A percentile compares a stretch with the other conserved stretches of the same genome.
phyloP scores from a whole-genome alignment of 2,888 invertebrate genomes.

The Eupithecia tripunctaria region DNA sequence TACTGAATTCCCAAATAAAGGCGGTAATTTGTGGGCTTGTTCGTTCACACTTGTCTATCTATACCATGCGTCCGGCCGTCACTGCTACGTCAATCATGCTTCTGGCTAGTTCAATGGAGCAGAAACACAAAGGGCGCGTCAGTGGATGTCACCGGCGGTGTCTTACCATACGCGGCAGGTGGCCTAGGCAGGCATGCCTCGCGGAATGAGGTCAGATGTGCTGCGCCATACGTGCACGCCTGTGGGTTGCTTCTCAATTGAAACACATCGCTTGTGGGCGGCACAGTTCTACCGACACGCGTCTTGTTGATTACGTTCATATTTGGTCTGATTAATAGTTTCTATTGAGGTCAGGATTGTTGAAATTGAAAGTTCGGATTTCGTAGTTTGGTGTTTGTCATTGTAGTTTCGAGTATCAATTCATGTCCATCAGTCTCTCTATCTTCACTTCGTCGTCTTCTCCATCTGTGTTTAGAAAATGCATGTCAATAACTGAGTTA shows the following conservation, averaged over 20 bases:
- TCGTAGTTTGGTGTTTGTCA: conserved; percentile 26
- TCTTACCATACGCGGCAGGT: conserved; percentile 53
- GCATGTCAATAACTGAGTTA: conserved; percentile 47
- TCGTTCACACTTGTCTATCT: conserved; percentile 23
- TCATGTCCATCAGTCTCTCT: conserved; percentile 49
- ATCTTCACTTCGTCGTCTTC: conserved; percentile 47
- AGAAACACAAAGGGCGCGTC: conserved; percentile 47
- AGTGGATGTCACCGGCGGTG: conserved; percentile 41
- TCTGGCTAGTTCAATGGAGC: conserved; percentile 47
- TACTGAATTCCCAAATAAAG: conserved; percentile 35
- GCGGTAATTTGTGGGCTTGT: conserved; percentile 26
- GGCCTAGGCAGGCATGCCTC: conserved; percentile 52
- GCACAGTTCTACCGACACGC: conserved; percentile 47
- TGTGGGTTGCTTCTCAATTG: conserved; percentile 68
- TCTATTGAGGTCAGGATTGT: conserved; percentile 43
- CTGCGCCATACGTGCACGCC: conserved; percentile 49
- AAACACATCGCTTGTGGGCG: conserved; percentile 65
- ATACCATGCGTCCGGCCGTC: conserved; percentile 35
- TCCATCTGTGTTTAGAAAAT: conserved; percentile 52
- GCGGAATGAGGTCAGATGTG: conserved; percentile 69
- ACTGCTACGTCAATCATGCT: conserved; percentile 37
- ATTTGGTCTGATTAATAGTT: conserved; percentile 47
- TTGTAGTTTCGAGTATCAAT: conserved; percentile 29
- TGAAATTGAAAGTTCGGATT: conserved; percentile 22
- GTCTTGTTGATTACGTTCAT: conserved; percentile 47